Evolutionary conservation across 1,140 invertebrate species (phyloP).

Genomic region (Plodia interpunctella): DNA sequence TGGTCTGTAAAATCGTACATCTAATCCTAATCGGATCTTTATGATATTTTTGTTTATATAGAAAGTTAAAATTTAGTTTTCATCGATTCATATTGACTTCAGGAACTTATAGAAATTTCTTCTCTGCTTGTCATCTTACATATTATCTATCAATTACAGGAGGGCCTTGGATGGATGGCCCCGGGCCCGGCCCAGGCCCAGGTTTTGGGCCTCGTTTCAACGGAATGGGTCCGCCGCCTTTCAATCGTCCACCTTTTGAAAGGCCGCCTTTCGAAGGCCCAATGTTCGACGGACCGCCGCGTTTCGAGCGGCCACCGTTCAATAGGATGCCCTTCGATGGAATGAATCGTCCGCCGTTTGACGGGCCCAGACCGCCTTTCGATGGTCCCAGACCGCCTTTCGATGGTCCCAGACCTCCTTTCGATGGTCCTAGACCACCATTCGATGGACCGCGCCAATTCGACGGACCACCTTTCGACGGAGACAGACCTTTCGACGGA

Average conservation of each 20-base stretch:
- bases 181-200: constrained; percentile 36
- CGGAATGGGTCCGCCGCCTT: constrained; percentile 42
- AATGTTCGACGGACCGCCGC: constrained; percentile 37
- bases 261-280: constrained; percentile 43
- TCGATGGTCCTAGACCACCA: constrained; percentile 34
- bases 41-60: too few species aligned
- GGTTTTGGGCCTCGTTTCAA: constrained; percentile 54
- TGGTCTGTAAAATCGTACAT: too few species aligned
- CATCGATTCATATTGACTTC: too few species aligned
- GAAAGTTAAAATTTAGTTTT: too few species aligned
- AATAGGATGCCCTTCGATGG: constrained; percentile 40
- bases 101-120: too few species aligned
- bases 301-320: constrained; percentile 43
- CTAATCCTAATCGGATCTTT: too few species aligned
- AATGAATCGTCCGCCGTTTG: constrained; percentile 41
- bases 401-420: constrained; percentile 53
- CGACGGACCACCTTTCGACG: constrained; percentile 39
- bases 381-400: constrained; percentile 50
- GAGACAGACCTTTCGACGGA: constrained; percentile 28
- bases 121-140: too few species aligned
- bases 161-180: constrained; percentile 72
- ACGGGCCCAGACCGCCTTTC: constrained; percentile 43
- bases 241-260: constrained; percentile 54
- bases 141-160: constrained; percentile 48
- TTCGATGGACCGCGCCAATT: constrained; percentile 45